Evolutionary conservation across 2,797 vertebrate species (phyloP), one percentile per base, ranked within the genome.

Genomic region (Meda fulgida): DNA sequence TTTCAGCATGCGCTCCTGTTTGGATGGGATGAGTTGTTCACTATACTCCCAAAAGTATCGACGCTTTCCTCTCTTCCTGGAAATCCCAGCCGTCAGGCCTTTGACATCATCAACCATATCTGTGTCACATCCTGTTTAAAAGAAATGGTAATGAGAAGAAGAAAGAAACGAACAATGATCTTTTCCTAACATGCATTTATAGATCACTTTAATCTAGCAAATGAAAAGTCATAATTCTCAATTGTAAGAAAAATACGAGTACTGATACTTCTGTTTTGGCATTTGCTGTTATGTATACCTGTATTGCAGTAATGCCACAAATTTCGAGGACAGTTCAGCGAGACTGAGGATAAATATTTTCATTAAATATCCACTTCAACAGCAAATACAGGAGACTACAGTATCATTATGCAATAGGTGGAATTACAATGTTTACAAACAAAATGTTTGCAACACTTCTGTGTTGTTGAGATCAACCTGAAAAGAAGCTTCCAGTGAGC

Each of bases 21-120:
- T 98, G 5, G 95, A 95, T 2, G 97, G 97, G 0, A 96, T 97
- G 86, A 99, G 94, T 69, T 99, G 98, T 89, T 99, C 98, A 0
- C 98, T 99, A 92, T 99, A 99, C 87, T 99, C 98, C 98, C 98
- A 99, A 93, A 99, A 99, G 92, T 99, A 99, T 89, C 98, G 95
- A 55, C 98, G 94, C 90, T 99, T 99, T 83, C 97, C 97, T 93
- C 98, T 95, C 90, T 99, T 99, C 87, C 98, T 97, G 89, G 96
- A 97, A 86, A 97, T 96, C 86, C 97, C 93, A 7, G 97, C 95
- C 16, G 97, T 96, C 92, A 98, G 94, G 84, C 98, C 98, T 94
- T 98, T 98, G 85, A 97, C 94, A 87, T 99, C 98, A 79, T 99
- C 98, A 90, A 95, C 95, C 85, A 96, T 95, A 93, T 98, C 98